A percentile compares a stretch with the other conserved stretches of the same genome.
Conservation (phyloP, 1,140 invertebrate genomes). For the Heliconius eleuchia region DNA sequence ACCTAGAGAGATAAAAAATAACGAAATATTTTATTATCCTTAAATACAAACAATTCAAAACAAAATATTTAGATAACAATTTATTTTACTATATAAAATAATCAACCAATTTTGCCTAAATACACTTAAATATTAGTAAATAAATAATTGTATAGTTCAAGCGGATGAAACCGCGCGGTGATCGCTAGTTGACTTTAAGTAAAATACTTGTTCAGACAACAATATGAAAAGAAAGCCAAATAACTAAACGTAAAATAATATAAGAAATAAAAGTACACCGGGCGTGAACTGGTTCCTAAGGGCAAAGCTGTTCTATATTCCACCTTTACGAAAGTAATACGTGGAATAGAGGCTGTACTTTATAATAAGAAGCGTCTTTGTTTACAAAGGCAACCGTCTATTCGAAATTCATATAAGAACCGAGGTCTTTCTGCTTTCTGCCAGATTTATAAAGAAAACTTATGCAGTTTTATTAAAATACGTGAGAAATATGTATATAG, state of each 20-base stretch:
- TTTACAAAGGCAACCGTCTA: constrained; percentile 5
- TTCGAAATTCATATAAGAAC: not conserved
- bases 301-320: constrained; percentile 20
- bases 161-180: too few species aligned
- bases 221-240: not conserved
- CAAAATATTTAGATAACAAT: too few species aligned
- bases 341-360: constrained; percentile 12
- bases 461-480: not conserved
- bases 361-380: constrained; percentile 4
- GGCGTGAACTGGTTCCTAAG: constrained; percentile 19
- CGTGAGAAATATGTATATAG: not conserved
- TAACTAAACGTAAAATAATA: not conserved
- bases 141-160: too few species aligned
- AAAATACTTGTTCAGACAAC: not conserved
- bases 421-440: not conserved
- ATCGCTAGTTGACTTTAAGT: not conserved
- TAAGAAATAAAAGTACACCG: constrained; percentile 7
- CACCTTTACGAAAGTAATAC: constrained; percentile 18
- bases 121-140: too few species aligned
- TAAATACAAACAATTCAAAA: too few species aligned
- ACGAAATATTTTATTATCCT: too few species aligned
- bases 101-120: too few species aligned
- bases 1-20: too few species aligned
- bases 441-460: not conserved
- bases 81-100: too few species aligned